phyloP scores from a whole-genome alignment of 2,113 vertebrate species.

The Athene cunicularia region DNA sequence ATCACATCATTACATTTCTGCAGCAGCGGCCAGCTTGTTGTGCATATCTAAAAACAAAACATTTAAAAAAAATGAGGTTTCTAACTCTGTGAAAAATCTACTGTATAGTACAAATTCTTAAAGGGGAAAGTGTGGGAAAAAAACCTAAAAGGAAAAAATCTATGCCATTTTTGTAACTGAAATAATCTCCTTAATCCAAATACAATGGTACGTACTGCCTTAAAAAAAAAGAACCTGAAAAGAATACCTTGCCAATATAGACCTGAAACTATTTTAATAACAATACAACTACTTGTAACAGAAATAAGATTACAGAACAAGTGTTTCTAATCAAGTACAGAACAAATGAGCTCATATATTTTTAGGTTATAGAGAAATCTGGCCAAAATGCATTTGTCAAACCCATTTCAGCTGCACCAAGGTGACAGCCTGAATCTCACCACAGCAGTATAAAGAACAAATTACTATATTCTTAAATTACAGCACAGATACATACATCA shows the following conservation, averaged over 20 bases:
- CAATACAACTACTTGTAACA: not conserved
- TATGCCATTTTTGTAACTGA: not conserved
- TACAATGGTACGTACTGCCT: not conserved
- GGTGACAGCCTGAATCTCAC: not conserved
- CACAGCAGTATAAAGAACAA: not conserved
- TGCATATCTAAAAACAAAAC: constrained; percentile 78
- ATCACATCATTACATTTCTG: constrained; percentile 90
- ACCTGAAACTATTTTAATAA: not conserved
- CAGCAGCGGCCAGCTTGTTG: constrained; percentile 83
- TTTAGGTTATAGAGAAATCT: not conserved
- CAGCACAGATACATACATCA: not conserved
- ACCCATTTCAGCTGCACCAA: not conserved
- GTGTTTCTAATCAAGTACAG: not conserved
- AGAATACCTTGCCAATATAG: not conserved
- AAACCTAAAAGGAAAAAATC: not conserved
- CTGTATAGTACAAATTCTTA: not conserved
- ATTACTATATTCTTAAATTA: not conserved
- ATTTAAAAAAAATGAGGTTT: not conserved
- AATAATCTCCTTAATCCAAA: not conserved
- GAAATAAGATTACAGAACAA: not conserved
- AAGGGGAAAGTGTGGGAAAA: not conserved
- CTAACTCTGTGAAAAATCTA: constrained; percentile 23
- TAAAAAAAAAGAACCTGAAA: not conserved
- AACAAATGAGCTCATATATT: not conserved
- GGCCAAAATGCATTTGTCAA: not conserved